Conservation (phyloP, 1,140 invertebrate species). For the Tetramorium parvispinum region DNA sequence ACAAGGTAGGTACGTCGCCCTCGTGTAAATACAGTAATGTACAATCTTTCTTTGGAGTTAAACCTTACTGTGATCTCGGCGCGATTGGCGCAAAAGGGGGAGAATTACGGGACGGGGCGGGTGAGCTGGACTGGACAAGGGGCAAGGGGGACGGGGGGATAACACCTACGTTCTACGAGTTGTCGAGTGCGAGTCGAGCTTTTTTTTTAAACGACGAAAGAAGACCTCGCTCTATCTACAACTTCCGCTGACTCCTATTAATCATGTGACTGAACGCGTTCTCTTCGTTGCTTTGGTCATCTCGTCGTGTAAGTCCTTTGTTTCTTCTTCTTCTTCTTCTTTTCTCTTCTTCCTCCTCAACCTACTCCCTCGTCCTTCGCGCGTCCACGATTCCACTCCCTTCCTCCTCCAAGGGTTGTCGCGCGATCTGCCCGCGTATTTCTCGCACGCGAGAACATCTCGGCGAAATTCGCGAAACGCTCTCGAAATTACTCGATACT, state of each 20-base stretch:
- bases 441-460: background rate
- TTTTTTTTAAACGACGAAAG: constrained; percentile 56
- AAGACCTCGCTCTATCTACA: constrained; percentile 62
- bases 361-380: constrained; percentile 20
- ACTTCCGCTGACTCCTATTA: constrained; percentile 6
- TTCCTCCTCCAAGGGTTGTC: constrained; percentile 13
- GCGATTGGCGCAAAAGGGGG: constrained; percentile 57
- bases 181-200: constrained; percentile 53
- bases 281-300: constrained; percentile 61
- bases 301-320: constrained; percentile 38
- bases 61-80: constrained; percentile 82
- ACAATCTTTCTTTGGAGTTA: constrained; percentile 82
- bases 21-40: constrained; percentile 84
- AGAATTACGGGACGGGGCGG: background rate
- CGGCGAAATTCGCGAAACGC: constrained; percentile 1
- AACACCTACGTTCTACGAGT: constrained; percentile 65
- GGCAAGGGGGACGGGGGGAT: constrained; percentile 16
- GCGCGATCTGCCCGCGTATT: background rate
- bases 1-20: constrained; percentile 69
- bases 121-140: constrained; percentile 5
- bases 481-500: constrained; percentile 16
- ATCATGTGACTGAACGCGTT: constrained; percentile 30
- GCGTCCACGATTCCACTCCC: background rate
- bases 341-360: background rate
- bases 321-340: background rate